These are phyloP conservation scores for Cyanocitta stelleri DNA, from an alignment of 2,113 vertebrate genomes.

Conservation along the genomic window DNA sequence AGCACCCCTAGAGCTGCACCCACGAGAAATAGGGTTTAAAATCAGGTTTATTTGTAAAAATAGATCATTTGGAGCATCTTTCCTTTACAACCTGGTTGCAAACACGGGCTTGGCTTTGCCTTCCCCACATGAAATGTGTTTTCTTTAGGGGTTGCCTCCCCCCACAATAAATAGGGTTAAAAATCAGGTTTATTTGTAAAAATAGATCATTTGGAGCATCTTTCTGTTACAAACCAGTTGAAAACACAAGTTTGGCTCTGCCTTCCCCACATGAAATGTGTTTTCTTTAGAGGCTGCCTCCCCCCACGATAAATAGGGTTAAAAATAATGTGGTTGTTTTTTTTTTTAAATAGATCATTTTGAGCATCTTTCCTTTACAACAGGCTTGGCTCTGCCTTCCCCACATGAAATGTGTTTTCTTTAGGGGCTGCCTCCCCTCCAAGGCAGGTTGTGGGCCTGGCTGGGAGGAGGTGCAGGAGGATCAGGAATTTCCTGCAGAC, in stretches of 20 bases:
- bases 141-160: background rate
- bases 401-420: background rate
- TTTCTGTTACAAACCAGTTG: background rate
- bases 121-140: background rate
- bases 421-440: background rate
- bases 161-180: background rate
- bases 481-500: conserved; percentile 37
- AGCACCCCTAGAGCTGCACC: background rate
- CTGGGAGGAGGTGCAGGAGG: background rate
- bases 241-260: background rate
- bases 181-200: background rate
- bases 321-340: no score
- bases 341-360: background rate
- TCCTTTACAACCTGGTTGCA: background rate
- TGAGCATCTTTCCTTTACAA: background rate
- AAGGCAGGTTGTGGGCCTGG: background rate
- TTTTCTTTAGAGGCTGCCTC: background rate
- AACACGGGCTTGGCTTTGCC: background rate
- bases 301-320: background rate
- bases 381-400: background rate
- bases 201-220: background rate
- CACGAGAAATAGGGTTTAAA: accelerated
- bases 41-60: background rate
- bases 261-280: background rate
- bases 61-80: background rate